Conservation (phyloP, 1,140 invertebrate genomes). For the Cydia splendana region DNA sequence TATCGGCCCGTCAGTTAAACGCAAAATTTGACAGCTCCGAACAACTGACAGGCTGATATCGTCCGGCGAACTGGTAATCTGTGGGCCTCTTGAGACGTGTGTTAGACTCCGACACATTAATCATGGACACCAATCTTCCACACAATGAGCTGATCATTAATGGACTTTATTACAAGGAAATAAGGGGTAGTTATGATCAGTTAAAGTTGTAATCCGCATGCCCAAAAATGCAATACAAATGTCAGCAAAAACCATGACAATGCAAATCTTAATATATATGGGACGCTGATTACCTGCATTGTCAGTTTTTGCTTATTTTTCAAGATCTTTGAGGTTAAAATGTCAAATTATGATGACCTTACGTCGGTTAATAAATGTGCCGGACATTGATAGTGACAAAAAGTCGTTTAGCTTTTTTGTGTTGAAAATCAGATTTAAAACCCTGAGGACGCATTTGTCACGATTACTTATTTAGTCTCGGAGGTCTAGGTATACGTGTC, state of each 20-base stretch:
- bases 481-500: too few species aligned
- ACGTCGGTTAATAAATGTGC: not conserved
- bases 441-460: too few species aligned
- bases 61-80: too few species aligned
- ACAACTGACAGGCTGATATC: too few species aligned
- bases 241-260: not conserved
- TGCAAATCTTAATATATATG: not conserved
- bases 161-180: too few species aligned
- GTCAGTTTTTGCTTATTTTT: constrained; percentile 1
- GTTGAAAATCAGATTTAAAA: not conserved
- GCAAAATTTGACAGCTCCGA: too few species aligned
- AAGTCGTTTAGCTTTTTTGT: not conserved
- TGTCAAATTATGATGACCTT: not conserved
- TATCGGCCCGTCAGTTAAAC: too few species aligned
- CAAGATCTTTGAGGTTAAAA: not conserved
- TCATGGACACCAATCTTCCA: not conserved
- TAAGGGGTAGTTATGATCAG: too few species aligned
- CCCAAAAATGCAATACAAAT: not conserved
- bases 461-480: too few species aligned
- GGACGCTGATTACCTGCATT: constrained; percentile 8
- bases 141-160: not conserved
- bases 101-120: not conserved
- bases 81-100: too few species aligned
- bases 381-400: not conserved
- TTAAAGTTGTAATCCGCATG: too few species aligned